Base-by-base conservation (phyloP, 2,888 invertebrate species). In the Pandemis heparana region DNA sequence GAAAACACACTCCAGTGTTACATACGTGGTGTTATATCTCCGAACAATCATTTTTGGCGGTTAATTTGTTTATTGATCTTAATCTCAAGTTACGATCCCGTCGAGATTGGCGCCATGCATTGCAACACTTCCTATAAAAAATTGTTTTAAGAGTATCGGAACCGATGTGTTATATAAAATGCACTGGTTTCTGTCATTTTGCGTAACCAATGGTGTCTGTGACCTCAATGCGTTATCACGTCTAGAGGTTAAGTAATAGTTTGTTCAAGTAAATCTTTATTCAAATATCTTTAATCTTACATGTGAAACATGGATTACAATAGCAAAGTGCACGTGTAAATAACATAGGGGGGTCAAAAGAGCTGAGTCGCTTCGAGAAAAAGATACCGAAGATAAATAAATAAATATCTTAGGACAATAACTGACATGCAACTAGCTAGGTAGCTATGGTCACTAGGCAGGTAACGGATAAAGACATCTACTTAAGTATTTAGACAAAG, bases 241-340 rank as follows among this genome's bases (percentile, higher is more conserved):
- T 62, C 62, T 43, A 62, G 62, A 62, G 62, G 41, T 62, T 62
- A 62, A 62, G 62, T 18, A 62, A 62, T 62, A 62, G 18, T 41
- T 23, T 23, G 56, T 56, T 23, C 18, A 23, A 23, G 23, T 56
- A 56, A 56, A 56, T 23, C 56, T 56, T 56, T 23, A 23, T 23
- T 23, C 23, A 56, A 56, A 23, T 23, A 56, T 56, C 10, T 56
- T 12, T 23, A 56, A 18, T 56, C 56, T 56, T 23, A 43, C 43
- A 43, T 12, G 43, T 12, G 43, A 43, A 12, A n/a, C 48, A n/a
- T n/a, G 6, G 48, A n/a, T 48, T n/a, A 48, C n/a, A 48, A 46
- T 46, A n/a, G 12, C 23, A 12, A 43, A 12, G 43, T 32, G 23
- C 23, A 32, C 23, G 23, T 32, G 23, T 32, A 32, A 32, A 32